Percentiles rank a stretch among this genome's conserved stretches.
Conservation (phyloP, 1,140 invertebrate genomes). For the Brachionus asplanchnoidis region DNA sequence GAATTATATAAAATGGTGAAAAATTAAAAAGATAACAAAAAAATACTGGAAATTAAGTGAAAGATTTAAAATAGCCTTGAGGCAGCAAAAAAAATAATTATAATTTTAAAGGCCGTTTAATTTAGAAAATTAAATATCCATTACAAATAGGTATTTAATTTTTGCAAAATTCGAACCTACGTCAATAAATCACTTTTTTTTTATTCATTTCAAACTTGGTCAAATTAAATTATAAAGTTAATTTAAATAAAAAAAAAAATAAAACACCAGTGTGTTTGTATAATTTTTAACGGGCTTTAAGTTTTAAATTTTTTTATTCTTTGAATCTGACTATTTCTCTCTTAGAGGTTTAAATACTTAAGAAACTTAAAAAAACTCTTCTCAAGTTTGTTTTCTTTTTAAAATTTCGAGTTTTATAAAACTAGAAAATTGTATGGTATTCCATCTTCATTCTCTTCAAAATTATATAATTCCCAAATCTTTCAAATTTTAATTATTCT, state of each 20-base stretch:
- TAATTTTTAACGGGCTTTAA: slow-evolving; percentile 6
- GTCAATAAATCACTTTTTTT: not conserved
- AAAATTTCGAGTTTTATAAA: slow-evolving; percentile 18
- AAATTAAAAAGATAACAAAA: not conserved
- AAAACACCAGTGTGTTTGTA: not conserved
- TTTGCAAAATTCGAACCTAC: not conserved
- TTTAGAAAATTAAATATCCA: not conserved
- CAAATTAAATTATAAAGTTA: not conserved
- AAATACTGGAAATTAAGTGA: not conserved
- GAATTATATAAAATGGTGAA: not conserved
- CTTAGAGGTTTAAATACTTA: slow-evolving; percentile 24
- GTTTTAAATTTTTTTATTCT: not conserved
- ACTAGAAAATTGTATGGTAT: slow-evolving; percentile 27
- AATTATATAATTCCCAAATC: slow-evolving; percentile 28
- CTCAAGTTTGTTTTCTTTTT: slow-evolving; percentile 24
- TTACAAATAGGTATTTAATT: not conserved
- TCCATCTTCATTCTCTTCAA: not conserved
- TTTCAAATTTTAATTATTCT: slow-evolving; percentile 15
- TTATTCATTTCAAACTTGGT: not conserved
- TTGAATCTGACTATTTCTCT: slow-evolving; percentile 6
- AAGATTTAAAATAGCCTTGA: not conserved
- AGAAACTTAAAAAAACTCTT: slow-evolving; percentile 17
- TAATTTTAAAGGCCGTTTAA: not conserved
- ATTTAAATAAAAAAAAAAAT: not conserved
- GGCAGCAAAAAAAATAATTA: not conserved